A percentile compares a stretch with the other conserved stretches of the same genome.
Conservation (phyloP, 2,888 invertebrate species). For the Saturnia japonica region DNA sequence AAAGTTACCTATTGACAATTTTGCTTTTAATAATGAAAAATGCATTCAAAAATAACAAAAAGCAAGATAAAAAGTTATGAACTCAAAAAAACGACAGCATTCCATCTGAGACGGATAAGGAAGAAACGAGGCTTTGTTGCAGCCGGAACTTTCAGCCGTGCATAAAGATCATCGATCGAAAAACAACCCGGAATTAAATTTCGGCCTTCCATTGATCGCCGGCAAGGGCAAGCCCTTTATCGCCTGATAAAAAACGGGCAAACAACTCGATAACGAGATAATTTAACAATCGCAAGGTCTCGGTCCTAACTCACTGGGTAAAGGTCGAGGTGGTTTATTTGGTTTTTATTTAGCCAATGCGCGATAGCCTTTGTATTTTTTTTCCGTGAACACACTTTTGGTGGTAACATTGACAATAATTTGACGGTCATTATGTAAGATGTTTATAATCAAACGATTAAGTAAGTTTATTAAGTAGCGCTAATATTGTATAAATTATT, state of each 20-base stretch:
- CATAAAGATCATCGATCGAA: conserved; percentile 55
- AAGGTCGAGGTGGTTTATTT: conserved; percentile 63
- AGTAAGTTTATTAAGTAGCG: no score
- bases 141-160: conserved; percentile 61
- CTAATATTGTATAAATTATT: neutral
- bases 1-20: neutral
- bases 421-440: conserved; percentile 17
- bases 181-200: conserved; percentile 61
- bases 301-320: conserved; percentile 61
- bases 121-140: conserved; percentile 53
- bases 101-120: conserved; percentile 54
- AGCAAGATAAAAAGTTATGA: neutral
- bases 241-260: conserved; percentile 59
- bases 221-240: conserved; percentile 74
- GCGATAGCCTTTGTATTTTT: conserved; percentile 37
- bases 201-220: conserved; percentile 54
- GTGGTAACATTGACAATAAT: conserved; percentile 30
- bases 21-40: neutral
- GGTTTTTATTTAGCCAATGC: conserved; percentile 39
- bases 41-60: neutral
- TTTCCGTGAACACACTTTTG: conserved; percentile 36
- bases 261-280: conserved; percentile 60
- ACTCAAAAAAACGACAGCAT: conserved; percentile 35
- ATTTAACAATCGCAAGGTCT: conserved; percentile 62
- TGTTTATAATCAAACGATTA: neutral